A percentile compares a stretch with the other conserved stretches of the same genome.
phyloP scores from a whole-genome alignment of 2,888 invertebrate species.

The Cynaeus angustus region DNA sequence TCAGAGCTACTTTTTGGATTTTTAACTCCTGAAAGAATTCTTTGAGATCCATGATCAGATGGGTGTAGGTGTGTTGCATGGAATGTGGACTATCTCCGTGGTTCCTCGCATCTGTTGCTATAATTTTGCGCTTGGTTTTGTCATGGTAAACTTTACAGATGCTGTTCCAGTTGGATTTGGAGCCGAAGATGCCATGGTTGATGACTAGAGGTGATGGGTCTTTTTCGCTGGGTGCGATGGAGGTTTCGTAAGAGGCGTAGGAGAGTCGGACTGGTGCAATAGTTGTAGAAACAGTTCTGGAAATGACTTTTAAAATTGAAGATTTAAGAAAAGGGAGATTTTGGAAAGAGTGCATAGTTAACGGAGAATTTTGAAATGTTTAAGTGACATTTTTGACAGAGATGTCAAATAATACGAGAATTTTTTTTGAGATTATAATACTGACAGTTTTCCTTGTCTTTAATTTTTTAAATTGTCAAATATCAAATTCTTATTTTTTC shows the following conservation, averaged over 20 bases:
- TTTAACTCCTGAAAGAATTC: constrained; percentile 78
- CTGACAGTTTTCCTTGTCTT: too few species aligned
- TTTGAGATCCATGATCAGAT: constrained; percentile 84
- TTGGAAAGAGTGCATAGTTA: not conserved
- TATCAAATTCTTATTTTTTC: too few species aligned
- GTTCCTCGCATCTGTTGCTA: constrained; percentile 88
- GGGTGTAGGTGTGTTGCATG: constrained; percentile 80
- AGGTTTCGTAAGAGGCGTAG: constrained; percentile 79
- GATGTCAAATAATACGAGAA: too few species aligned
- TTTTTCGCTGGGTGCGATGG: constrained; percentile 63
- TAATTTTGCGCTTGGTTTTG: constrained; percentile 70
- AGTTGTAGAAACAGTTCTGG: not conserved
- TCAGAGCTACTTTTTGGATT: constrained; percentile 78
- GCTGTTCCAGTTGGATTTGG: constrained; percentile 90
- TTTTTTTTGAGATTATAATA: too few species aligned
- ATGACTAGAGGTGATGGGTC: constrained; percentile 81
- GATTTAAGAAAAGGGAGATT: not conserved
- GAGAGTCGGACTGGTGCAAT: constrained; percentile 76
- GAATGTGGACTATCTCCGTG: constrained; percentile 95
- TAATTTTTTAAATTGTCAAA: too few species aligned
- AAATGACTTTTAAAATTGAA: not conserved
- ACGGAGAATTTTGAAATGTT: not conserved
- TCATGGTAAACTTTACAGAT: constrained; percentile 77
- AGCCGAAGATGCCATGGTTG: constrained; percentile 91
- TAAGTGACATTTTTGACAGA: not conserved